Evolutionary conservation across 2,113 vertebrate species (phyloP).

Genomic region (Seriola quinqueradiata): DNA sequence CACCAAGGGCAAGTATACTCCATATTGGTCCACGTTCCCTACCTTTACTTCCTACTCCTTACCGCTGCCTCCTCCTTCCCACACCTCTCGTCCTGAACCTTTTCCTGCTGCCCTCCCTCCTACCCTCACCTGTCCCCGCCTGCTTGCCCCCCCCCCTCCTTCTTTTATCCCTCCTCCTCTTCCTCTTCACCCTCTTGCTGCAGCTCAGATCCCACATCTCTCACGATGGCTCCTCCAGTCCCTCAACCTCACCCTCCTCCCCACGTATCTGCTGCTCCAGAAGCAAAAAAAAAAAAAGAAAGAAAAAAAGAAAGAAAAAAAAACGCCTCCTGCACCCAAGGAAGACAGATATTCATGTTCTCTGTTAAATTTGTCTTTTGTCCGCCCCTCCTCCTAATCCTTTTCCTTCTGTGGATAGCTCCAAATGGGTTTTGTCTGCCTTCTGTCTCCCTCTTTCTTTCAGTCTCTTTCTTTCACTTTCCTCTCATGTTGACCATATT

Average conservation of each 20-base stretch:
- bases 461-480: conserved; percentile 22
- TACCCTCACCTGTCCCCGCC: conserved; percentile 87
- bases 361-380: conserved; percentile 72
- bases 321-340: conserved; percentile 40
- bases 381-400: conserved; percentile 45
- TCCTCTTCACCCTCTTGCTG: conserved; percentile 71
- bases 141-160: conserved; percentile 81
- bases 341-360: conserved; percentile 70
- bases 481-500: conserved; percentile 20
- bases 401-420: conserved; percentile 58
- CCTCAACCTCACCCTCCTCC: conserved; percentile 70
- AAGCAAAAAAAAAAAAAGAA: conserved; percentile 49
- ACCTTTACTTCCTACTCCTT: conserved; percentile 82
- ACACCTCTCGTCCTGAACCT: conserved; percentile 80
- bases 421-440: conserved; percentile 55
- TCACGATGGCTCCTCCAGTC: conserved; percentile 86
- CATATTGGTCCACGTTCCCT: conserved; percentile 96
- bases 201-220: conserved; percentile 88
- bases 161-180: conserved; percentile 63
- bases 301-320: conserved; percentile 34
- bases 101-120: conserved; percentile 79
- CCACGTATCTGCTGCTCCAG: conserved; percentile 76
- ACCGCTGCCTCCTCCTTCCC: conserved; percentile 83
- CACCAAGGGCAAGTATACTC: conserved; percentile 99
- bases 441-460: conserved; percentile 32